Percentiles rank a stretch among this genome's conserved stretches.
Evolutionary conservation across 2,113 vertebrate genomes (phyloP).

Genomic region (Zosterops lateralis): DNA sequence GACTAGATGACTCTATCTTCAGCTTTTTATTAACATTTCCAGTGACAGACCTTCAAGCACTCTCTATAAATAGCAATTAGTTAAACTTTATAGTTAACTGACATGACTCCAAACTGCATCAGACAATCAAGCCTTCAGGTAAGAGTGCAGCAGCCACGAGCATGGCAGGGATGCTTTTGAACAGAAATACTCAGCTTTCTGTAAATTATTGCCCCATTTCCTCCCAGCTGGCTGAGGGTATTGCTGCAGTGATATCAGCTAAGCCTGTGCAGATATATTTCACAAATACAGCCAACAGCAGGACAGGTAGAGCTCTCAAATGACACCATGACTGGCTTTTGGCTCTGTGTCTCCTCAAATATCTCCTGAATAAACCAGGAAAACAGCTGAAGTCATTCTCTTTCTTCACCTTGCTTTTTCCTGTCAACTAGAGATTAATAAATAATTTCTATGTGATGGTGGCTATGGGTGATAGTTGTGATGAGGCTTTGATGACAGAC

Average conservation of each 20-base stretch:
- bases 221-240: not conserved
- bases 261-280: not conserved
- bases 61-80: conserved; percentile 34
- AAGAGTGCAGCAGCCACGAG: conserved; percentile 13
- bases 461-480: not conserved
- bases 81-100: conserved; percentile 20
- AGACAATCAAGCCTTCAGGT: conserved; percentile 42
- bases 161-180: not conserved
- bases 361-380: not conserved
- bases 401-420: not conserved
- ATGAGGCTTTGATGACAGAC: not conserved
- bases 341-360: not conserved
- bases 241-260: not conserved
- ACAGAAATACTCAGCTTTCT: conserved; percentile 17
- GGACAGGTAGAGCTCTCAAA: not conserved
- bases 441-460: not conserved
- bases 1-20: conserved; percentile 28
- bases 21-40: conserved; percentile 10
- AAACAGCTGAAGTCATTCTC: not conserved
- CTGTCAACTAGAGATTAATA: not conserved
- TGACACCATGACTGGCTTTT: not conserved
- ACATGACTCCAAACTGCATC: not conserved
- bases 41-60: not conserved
- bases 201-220: not conserved
- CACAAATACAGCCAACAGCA: not conserved